Evolutionary conservation across 2,113 vertebrate species (phyloP).

Genomic region (Neolamprologus sp.): DNA sequence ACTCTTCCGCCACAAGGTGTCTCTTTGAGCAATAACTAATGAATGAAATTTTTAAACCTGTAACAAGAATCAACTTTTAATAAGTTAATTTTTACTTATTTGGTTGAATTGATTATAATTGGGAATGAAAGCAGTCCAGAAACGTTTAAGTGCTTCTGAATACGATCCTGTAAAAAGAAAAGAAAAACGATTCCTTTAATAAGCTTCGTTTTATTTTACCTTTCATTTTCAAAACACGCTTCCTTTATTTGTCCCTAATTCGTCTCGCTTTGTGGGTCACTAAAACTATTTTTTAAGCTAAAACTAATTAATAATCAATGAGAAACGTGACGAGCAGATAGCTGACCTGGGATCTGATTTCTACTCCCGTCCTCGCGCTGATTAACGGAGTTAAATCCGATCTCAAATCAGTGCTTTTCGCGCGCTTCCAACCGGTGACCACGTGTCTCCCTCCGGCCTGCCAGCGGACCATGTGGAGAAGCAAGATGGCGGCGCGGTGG

Average conservation of each 20-base stretch:
- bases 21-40: background rate
- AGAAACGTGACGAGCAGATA: accelerated
- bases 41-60: background rate
- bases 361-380: background rate
- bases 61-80: background rate
- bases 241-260: background rate
- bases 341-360: conserved; percentile 2
- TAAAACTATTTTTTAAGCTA: background rate
- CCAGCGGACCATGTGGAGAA: conserved; percentile 51
- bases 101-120: background rate
- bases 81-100: background rate
- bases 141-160: background rate
- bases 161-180: background rate
- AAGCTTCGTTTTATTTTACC: background rate
- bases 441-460: conserved; percentile 54
- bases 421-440: conserved; percentile 3
- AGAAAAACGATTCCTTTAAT: background rate
- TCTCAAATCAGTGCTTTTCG: background rate
- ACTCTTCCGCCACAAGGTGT: background rate
- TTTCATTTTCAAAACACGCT: background rate
- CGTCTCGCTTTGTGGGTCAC: background rate
- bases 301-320: background rate
- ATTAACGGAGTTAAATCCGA: background rate
- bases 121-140: background rate
- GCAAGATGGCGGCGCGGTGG: conserved; percentile 75